Conservation (phyloP, 1,140 invertebrate species). For the Oryctes rhinoceros region DNA sequence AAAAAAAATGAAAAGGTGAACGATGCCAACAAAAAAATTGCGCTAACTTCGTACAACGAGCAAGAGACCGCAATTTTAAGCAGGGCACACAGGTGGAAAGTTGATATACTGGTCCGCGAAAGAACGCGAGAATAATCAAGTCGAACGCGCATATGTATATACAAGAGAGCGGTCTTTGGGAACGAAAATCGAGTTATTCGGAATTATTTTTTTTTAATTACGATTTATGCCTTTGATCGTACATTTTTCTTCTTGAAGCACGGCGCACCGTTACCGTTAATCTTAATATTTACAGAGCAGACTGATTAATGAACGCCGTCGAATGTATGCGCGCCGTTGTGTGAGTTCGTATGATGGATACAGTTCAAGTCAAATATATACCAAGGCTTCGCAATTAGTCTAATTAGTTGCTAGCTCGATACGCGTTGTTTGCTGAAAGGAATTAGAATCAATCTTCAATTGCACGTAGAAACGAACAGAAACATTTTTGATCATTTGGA, state of each 20-base stretch:
- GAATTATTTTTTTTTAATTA: constrained; percentile 36
- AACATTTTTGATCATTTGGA: background rate
- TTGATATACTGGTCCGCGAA: constrained; percentile 26
- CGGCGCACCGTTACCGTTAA: constrained; percentile 14
- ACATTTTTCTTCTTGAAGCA: background rate
- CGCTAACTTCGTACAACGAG: background rate
- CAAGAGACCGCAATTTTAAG: constrained; percentile 23
- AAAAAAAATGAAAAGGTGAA: background rate
- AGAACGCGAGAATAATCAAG: constrained; percentile 3
- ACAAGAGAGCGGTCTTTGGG: background rate
- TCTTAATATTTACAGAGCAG: constrained; percentile 31
- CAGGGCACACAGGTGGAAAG: constrained; percentile 31
- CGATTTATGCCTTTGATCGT: constrained; percentile 30
- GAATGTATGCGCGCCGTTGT: background rate
- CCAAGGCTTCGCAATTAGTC: background rate
- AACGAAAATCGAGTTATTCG: constrained; percentile 28
- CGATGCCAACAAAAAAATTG: background rate
- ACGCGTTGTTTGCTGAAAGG: background rate
- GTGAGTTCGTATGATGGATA: background rate
- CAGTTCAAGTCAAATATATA: too few species aligned
- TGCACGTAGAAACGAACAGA: background rate
- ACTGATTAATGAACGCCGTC: constrained; percentile 15
- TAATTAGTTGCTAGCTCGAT: background rate
- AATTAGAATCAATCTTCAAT: background rate
- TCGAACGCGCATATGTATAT: background rate